These are phyloP conservation scores for Cerceris ruficornis DNA, from an alignment of 2,888 invertebrate genomes.

Conservation along the genomic window DNA sequence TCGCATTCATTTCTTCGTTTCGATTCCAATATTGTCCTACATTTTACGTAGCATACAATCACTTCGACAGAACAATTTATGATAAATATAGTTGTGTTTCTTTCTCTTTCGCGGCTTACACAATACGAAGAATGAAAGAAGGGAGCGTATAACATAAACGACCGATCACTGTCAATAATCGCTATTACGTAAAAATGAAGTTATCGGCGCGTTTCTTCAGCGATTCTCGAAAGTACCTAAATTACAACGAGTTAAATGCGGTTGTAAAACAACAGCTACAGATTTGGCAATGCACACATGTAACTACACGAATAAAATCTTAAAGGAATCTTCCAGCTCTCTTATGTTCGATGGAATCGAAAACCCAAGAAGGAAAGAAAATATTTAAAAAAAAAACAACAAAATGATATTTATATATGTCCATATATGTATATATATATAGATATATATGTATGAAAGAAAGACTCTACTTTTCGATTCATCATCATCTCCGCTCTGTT, in stretches of 20 bases:
- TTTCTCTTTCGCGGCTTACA: background rate
- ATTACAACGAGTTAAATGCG: slow-evolving; percentile 25
- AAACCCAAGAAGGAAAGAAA: background rate
- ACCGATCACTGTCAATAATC: background rate
- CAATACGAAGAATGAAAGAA: background rate
- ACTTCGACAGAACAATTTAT: background rate
- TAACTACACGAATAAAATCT: slow-evolving; percentile 40
- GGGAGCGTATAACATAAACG: background rate
- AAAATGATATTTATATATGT: too few species aligned
- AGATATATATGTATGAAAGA: background rate
- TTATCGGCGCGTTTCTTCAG: slow-evolving; percentile 11
- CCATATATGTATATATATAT: too few species aligned
- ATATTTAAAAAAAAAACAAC: background rate
- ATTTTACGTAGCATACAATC: slow-evolving; percentile 5
- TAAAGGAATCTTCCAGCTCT: background rate
- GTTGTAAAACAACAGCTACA: slow-evolving; percentile 27
- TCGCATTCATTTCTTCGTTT: slow-evolving; percentile 7
- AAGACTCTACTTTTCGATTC: slow-evolving; percentile 6
- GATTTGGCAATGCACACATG: slow-evolving; percentile 44
- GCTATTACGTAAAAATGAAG: background rate
- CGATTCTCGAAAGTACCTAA: slow-evolving; percentile 16
- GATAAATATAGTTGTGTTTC: too few species aligned
- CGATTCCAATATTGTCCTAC: slow-evolving; percentile 1
- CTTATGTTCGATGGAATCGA: background rate
- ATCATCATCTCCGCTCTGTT: slow-evolving; percentile 27